Evolutionary conservation across 2,888 invertebrate species (phyloP), one percentile per base, ranked within the genome.

Genomic region (Tigriopus californicus): DNA sequence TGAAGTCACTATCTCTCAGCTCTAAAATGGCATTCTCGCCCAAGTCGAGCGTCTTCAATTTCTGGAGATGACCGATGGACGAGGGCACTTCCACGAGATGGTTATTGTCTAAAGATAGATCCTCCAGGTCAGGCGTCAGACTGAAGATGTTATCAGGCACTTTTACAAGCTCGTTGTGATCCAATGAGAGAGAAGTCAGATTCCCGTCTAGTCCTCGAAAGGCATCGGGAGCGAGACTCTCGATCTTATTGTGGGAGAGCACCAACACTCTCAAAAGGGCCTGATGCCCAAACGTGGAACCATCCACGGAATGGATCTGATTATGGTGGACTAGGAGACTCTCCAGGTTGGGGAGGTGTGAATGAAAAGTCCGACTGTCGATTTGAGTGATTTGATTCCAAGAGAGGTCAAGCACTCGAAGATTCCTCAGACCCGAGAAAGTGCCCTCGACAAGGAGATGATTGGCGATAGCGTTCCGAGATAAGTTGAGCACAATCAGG

Each of bases 21-120:
- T 79, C 77, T 58, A 80, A 78, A 66, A 91, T 84, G 67, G 82
- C 79, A 72, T 90, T 91, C 73, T 87, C 85, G 25, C 85, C 86
- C 65, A 91, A 76, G 72, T 88, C 86, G 62, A 91, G 74, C 20
- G 83, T 82, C 71, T 82, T 82, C 62, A 90, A 72, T 67, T 82
- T 79, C 52, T 82, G 82, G 65, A 86, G 80, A 69, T 81, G 81
- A 68, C 77, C 78, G 55, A 84, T 76, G 51, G 83, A 84, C 64
- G 83, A 82, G 60, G 87, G 87, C 62, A 87, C 81, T 68, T 79
- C 78, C 65, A 79, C 77, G 61, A 88, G 75, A 69, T 82, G 79
- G 70, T 88, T 88, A 63, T 83, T 83, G 71, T 85, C 85, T 64
- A 87, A 76, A 72, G 86, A 85, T 65, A 88, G 73, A 71, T 86